phyloP scores from a whole-genome alignment of 2,113 vertebrate species.

The Peromyscus leucopus region DNA sequence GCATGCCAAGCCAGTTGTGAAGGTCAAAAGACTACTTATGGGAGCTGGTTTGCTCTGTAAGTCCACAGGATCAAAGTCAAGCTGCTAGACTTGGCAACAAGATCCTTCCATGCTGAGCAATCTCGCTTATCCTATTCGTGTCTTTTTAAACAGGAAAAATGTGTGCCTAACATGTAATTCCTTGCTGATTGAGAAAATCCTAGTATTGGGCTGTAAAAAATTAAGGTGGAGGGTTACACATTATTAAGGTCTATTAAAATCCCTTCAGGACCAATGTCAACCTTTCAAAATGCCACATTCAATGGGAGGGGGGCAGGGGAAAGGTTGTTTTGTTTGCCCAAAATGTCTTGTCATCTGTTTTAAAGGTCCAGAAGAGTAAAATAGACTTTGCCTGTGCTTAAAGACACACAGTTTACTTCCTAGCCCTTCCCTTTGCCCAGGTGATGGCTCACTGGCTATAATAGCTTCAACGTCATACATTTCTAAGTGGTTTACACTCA shows the following conservation, averaged over 20 bases:
- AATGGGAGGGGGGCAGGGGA: background rate
- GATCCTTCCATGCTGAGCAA: background rate
- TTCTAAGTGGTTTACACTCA: conserved; percentile 55
- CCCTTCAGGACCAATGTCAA: conserved; percentile 45
- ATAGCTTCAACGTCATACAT: conserved; percentile 23
- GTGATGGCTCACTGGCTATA: conserved; percentile 17
- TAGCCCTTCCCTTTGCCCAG: background rate
- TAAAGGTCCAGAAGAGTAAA: conserved; percentile 49
- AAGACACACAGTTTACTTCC: background rate
- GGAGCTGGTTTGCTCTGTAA: no score
- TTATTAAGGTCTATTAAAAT: conserved; percentile 47
- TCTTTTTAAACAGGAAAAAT: conserved; percentile 39
- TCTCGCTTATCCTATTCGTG: background rate
- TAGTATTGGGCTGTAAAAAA: conserved; percentile 45
- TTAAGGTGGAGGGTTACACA: background rate
- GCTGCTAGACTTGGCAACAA: no score
- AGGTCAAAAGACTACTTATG: background rate
- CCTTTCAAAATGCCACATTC: conserved; percentile 60
- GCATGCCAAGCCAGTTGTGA: no score
- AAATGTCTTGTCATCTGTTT: conserved; percentile 48
- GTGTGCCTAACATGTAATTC: conserved; percentile 40
- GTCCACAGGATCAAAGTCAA: background rate
- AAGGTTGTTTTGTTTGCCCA: conserved; percentile 25
- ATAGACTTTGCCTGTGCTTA: background rate
- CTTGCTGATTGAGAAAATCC: conserved; percentile 49